Evolutionary conservation across 2,888 invertebrate genomes (phyloP).

Genomic region (Branchipolynoe longqiensis): DNA sequence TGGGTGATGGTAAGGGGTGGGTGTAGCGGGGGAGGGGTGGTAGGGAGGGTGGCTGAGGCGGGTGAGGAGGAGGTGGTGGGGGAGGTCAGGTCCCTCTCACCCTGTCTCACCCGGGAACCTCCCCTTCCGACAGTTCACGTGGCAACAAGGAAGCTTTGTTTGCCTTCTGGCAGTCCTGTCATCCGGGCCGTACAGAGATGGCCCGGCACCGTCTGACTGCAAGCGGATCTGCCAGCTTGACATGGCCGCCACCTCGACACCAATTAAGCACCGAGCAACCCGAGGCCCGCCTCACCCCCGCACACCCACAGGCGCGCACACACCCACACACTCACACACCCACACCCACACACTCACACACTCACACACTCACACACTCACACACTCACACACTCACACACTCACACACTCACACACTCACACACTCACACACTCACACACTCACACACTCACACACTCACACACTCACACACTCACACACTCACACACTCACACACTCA

Average conservation of each 20-base stretch:
- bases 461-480: not conserved
- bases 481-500: too few species aligned
- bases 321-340: too few species aligned
- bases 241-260: conserved; percentile 52
- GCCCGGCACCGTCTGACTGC: not conserved
- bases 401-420: too few species aligned
- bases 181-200: conserved; percentile 24
- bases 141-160: conserved; percentile 50
- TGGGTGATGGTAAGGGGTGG: not conserved
- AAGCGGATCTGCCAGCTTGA: conserved; percentile 35
- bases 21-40: not conserved
- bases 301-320: not conserved
- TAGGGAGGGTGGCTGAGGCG: too few species aligned
- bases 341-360: not conserved
- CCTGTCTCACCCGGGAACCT: not conserved
- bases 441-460: not conserved
- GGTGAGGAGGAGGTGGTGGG: not conserved
- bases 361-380: not conserved
- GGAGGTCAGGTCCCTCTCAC: not conserved
- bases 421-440: too few species aligned
- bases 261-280: conserved; percentile 49
- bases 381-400: not conserved
- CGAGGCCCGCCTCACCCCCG: conserved; percentile 24
- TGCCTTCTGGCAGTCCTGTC: conserved; percentile 50
- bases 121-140: conserved; percentile 15